Evolutionary conservation across 1,140 invertebrate species (phyloP).

Genomic region (Halictus rubicundus): DNA sequence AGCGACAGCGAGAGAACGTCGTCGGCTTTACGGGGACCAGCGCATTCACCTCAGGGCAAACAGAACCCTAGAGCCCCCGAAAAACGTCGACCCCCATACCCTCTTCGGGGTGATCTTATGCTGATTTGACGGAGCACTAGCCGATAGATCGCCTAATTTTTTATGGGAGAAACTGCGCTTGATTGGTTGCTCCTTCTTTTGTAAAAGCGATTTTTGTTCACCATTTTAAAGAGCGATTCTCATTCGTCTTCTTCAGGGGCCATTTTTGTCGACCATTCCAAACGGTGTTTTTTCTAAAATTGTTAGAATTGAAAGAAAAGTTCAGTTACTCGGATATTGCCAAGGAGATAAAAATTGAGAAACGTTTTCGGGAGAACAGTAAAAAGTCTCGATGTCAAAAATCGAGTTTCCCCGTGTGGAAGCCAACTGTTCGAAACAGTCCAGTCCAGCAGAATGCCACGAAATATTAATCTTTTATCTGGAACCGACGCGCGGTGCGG

Average conservation of each 20-base stretch:
- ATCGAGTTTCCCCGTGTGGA: background rate
- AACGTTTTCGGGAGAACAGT: too few relatives aligned
- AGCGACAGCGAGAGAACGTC: constrained; percentile 31
- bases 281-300: too few relatives aligned
- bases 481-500: background rate
- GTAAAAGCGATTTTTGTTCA: too few relatives aligned
- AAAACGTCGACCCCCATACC: background rate
- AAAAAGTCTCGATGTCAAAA: background rate
- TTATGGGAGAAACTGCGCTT: constrained; percentile 18
- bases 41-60: constrained; percentile 3
- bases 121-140: constrained; percentile 28
- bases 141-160: background rate
- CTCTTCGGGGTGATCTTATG: constrained; percentile 29
- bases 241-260: too few relatives aligned
- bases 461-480: constrained; percentile 17
- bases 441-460: background rate
- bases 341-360: background rate
- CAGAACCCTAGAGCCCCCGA: background rate
- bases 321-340: too few relatives aligned
- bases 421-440: background rate
- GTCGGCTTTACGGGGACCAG: background rate
- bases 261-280: too few relatives aligned
- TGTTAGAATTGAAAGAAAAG: too few relatives aligned
- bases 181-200: background rate
- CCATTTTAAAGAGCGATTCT: too few relatives aligned